Evolutionary conservation across 2,888 invertebrate species (phyloP), one percentile per base, ranked within the genome.

Genomic region (Meganola albula): DNA sequence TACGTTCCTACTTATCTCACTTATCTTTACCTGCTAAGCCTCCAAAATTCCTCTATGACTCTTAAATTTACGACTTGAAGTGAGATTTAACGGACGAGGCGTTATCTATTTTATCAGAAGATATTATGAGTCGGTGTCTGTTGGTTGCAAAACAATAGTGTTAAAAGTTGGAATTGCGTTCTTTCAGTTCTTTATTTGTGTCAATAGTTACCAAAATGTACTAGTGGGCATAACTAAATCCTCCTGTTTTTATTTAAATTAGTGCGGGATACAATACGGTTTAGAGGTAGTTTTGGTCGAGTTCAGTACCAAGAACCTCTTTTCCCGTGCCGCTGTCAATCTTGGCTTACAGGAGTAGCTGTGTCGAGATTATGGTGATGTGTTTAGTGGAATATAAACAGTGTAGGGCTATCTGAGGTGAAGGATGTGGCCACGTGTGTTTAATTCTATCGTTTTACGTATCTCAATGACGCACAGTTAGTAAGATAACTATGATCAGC

Each of bases 1-100:
- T 55, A 58, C 57, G 63, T 48, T n/a, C n/a, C 55, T 59, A 74
- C 70, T 83, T 85, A 85, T 84, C 84, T 78, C 74, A 74, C 69
- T 83, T 84, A 85, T 85, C 84, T 79, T 65, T 74, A 78, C 74
- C 74, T 76, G 70, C 56, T 78, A 84, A 83, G 82, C 84, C 82
- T 66, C 76, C 70, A 57, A 84, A 83, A 83, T 75, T 79, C 79
- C 69, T 71, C 59, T 57, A 68, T 70, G 76, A 73, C 71, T 78
- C 67, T 68, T 55, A 79, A 83, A 84, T 83, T 83, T 84, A 83
- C 76, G 74, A 82, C 74, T 67, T 58, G 60, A 76, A 64, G 67
- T 66, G 74, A 80, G 78, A 82, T 79, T 83, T 83, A 68, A 71
- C 73, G 70, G 65, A 62, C 71, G 68, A 52, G 40, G 46, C 57